phyloP scores from a whole-genome alignment of 1,140 invertebrate genomes.

The Bactericera cockerelli region DNA sequence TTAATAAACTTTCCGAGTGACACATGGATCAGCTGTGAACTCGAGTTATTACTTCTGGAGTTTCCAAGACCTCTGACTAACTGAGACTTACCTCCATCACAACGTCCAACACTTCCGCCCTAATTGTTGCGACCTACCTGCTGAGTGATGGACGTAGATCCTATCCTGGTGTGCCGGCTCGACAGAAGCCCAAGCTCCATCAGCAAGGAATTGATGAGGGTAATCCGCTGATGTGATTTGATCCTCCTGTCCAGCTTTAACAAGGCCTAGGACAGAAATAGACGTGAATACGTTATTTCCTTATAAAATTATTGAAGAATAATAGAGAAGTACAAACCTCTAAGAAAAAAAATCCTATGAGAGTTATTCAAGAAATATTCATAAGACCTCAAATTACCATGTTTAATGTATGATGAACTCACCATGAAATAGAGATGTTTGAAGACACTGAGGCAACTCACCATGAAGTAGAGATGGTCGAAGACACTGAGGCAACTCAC shows the following conservation, averaged over 20 bases:
- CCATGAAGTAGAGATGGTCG: too few species aligned
- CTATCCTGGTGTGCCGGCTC: conserved; percentile 56
- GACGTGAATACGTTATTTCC: conserved; percentile 4
- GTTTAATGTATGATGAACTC: too few species aligned
- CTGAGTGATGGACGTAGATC: conserved; percentile 33
- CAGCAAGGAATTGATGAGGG: conserved; percentile 51
- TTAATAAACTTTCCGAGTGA: neutral
- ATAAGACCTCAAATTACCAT: neutral
- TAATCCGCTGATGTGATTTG: conserved; percentile 36
- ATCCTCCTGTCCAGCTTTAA: conserved; percentile 58
- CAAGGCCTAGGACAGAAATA: conserved; percentile 43
- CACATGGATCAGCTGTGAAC: neutral
- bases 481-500: too few species aligned
- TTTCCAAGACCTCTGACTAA: conserved; percentile 2
- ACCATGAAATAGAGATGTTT: too few species aligned
- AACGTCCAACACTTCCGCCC: too few species aligned
- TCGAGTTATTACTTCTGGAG: neutral
- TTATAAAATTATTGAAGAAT: conserved; percentile 9
- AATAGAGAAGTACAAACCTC: conserved; percentile 3
- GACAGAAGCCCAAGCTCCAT: conserved; percentile 54
- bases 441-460: too few species aligned
- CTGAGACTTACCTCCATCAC: too few species aligned
- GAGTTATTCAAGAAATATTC: neutral
- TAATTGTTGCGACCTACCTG: too few species aligned
- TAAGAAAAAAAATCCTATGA: neutral